Percentiles rank a stretch among this genome's conserved stretches.
Conservation (phyloP, 2,888 invertebrate species). For the Calameuta filiformis region DNA sequence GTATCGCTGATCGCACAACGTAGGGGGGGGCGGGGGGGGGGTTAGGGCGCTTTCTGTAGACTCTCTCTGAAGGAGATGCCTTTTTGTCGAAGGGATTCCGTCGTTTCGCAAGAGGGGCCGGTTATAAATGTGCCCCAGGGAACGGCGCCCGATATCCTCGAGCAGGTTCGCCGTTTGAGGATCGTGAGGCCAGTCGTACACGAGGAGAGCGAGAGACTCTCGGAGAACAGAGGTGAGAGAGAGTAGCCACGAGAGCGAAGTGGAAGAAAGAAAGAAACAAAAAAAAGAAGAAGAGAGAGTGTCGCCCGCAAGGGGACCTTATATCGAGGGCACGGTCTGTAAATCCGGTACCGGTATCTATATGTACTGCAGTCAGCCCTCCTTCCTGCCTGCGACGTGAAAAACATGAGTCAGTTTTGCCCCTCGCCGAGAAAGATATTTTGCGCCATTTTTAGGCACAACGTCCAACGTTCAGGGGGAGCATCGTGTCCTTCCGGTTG, state of each 20-base stretch:
- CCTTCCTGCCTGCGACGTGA: slow-evolving; percentile 48
- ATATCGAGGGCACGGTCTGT: slow-evolving; percentile 51
- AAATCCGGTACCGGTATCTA: slow-evolving; percentile 50
- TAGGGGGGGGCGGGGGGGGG: background rate
- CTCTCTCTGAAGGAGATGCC: background rate
- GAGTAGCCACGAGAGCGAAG: background rate
- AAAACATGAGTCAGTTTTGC: slow-evolving; percentile 27
- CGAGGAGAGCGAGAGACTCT: background rate
- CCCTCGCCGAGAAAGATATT: background rate
- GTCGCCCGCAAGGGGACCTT: slow-evolving; percentile 33
- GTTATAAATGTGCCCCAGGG: slow-evolving; percentile 28
- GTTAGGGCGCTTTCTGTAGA: background rate
- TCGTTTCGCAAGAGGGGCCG: slow-evolving; percentile 27
- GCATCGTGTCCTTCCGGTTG: background rate
- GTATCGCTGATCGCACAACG: background rate
- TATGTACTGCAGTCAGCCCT: slow-evolving; percentile 29
- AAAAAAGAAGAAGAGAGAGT: slow-evolving; percentile 13
- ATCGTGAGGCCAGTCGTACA: background rate
- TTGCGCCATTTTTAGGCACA: background rate
- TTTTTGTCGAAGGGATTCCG: slow-evolving; percentile 11
- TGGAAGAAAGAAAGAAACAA: background rate
- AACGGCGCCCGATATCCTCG: slow-evolving; percentile 32
- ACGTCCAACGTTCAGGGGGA: background rate
- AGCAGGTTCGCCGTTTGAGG: background rate
- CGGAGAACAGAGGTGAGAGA: background rate